phyloP scores from a whole-genome alignment of 2,888 invertebrate genomes.

The Elaeidobius kamerunicus region DNA sequence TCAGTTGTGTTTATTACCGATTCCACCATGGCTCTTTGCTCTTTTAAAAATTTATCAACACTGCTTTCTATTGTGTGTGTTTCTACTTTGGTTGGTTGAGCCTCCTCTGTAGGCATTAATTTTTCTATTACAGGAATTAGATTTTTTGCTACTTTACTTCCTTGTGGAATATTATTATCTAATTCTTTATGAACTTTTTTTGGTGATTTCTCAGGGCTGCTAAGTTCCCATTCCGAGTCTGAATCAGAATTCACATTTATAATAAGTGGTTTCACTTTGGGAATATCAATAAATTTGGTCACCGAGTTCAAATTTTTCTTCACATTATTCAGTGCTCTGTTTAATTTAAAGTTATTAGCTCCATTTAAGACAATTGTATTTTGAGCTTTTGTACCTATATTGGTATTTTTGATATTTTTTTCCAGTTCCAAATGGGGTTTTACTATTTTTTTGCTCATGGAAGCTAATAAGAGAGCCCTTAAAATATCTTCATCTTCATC shows the following conservation, averaged over 20 bases:
- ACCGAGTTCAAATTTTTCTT: slow-evolving; percentile 26
- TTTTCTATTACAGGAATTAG: not conserved
- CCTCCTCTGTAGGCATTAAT: no score
- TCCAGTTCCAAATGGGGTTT: slow-evolving; percentile 1
- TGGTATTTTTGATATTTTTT: not conserved
- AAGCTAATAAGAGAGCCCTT: slow-evolving; percentile 58
- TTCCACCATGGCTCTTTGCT: slow-evolving; percentile 47
- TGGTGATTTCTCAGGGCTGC: slow-evolving; percentile 20
- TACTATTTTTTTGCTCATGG: slow-evolving; percentile 56
- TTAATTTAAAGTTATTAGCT: slow-evolving; percentile 6
- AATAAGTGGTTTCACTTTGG: slow-evolving; percentile 46
- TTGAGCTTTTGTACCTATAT: not conserved
- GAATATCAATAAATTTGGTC: slow-evolving; percentile 25
- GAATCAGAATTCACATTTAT: slow-evolving; percentile 41
- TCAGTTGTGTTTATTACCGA: slow-evolving; percentile 35
- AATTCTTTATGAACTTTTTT: slow-evolving; percentile 7
- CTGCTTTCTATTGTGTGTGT: slow-evolving; percentile 32
- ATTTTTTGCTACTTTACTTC: not conserved
- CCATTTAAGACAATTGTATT: not conserved
- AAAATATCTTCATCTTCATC: slow-evolving; percentile 60
- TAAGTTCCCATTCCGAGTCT: slow-evolving; percentile 44
- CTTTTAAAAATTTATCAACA: slow-evolving; percentile 46
- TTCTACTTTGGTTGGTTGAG: not conserved
- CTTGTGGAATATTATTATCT: not conserved
- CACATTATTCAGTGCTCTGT: slow-evolving; percentile 24